These are phyloP conservation scores for Chionodraco myersi DNA, from an alignment of 2,113 vertebrate species.

Conservation along the genomic window DNA sequence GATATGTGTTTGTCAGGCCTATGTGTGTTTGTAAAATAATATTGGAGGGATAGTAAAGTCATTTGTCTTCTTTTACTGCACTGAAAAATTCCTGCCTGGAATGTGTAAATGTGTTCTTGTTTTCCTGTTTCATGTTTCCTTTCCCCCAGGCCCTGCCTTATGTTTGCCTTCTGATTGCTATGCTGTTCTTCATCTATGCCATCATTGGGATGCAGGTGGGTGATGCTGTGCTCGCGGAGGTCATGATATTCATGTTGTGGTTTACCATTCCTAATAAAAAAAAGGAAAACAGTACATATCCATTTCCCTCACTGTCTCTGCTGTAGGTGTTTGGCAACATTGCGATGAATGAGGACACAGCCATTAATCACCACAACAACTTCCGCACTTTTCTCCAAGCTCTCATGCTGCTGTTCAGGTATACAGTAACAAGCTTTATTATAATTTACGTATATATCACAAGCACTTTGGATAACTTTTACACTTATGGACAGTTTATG, in stretches of 20 bases:
- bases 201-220: slow-evolving; percentile 98
- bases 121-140: slow-evolving; percentile 20
- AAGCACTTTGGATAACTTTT: neutral
- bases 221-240: slow-evolving; percentile 11
- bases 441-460: neutral
- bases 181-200: slow-evolving; percentile 99
- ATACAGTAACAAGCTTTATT: neutral
- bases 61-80: no score
- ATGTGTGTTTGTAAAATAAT: no score
- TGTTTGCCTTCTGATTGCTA: slow-evolving; percentile 96
- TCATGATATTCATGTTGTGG: neutral
- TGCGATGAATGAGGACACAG: slow-evolving; percentile 90
- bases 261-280: neutral
- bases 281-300: neutral
- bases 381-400: slow-evolving; percentile 96
- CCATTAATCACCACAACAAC: slow-evolving; percentile 96
- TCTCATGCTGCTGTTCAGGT: slow-evolving; percentile 97
- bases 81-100: no score
- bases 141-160: slow-evolving; percentile 93
- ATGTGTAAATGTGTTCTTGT: slow-evolving; percentile 20
- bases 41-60: no score
- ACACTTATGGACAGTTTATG: neutral
- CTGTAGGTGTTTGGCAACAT: slow-evolving; percentile 97
- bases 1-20: no score
- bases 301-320: neutral